Conservation (phyloP, 2,888 invertebrate genomes). For the Bellardia bayeri region DNA sequence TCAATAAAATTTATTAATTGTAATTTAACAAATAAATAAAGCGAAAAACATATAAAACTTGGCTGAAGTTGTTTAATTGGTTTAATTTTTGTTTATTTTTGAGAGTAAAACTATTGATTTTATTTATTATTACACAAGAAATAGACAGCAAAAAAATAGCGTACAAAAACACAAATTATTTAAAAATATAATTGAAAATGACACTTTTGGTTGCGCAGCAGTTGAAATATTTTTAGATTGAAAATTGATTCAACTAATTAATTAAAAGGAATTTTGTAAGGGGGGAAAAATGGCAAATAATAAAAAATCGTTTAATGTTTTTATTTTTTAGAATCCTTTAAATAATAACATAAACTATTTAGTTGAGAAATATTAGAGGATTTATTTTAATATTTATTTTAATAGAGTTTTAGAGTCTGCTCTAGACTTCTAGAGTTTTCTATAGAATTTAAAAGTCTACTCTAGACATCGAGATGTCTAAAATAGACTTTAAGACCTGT, state of each 20-base stretch:
- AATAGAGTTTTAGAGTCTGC: too few species aligned
- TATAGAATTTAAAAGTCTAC: too few species aligned
- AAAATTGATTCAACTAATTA: slow-evolving; percentile 10
- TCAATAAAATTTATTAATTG: slow-evolving; percentile 53
- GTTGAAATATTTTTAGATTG: neutral
- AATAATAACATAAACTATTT: neutral
- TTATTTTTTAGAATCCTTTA: too few species aligned
- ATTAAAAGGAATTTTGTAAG: neutral
- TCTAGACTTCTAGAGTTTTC: too few species aligned
- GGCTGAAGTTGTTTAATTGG: slow-evolving; percentile 11
- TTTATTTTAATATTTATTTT: too few species aligned
- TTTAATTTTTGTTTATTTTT: neutral
- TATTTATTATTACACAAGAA: slow-evolving; percentile 11
- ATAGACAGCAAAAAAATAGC: neutral
- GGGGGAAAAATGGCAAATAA: too few species aligned
- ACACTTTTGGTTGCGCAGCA: neutral
- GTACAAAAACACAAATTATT: neutral
- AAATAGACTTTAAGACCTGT: too few species aligned
- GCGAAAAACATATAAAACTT: neutral
- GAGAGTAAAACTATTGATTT: slow-evolving; percentile 36
- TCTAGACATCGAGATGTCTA: too few species aligned
- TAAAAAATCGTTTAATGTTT: too few species aligned
- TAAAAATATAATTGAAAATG: slow-evolving; percentile 41
- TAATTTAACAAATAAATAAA: slow-evolving; percentile 32
- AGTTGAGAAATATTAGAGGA: too few species aligned